A percentile compares a stretch with the other conserved stretches of the same genome.
These are phyloP conservation scores for Aphodius granarius DNA, from an alignment of 2,888 invertebrate species.

Conservation along the genomic window DNA sequence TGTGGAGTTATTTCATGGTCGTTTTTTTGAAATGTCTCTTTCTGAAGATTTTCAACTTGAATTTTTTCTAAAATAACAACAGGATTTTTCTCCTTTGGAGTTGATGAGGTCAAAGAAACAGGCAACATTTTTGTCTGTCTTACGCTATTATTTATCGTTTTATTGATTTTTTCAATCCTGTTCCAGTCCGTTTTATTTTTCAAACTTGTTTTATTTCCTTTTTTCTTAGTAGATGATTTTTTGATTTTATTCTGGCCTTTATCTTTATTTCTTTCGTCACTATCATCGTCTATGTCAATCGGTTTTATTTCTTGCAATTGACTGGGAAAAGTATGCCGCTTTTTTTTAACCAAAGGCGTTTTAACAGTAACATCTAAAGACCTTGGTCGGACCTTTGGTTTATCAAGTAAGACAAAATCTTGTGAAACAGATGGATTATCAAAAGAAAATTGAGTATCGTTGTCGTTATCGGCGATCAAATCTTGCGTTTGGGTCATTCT, in stretches of 20 bases:
- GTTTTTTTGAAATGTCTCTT: background rate
- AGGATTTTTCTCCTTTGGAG: conserved; percentile 13
- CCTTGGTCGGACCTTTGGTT: conserved; percentile 9
- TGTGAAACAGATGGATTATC: conserved; percentile 35
- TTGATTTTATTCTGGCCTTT: conserved; percentile 29
- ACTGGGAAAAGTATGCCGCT: conserved; percentile 32
- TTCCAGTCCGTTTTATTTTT: conserved; percentile 35
- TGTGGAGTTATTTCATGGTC: background rate
- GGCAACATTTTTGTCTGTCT: conserved; percentile 29
- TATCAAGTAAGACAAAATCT: background rate
- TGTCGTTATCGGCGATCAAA: conserved; percentile 18
- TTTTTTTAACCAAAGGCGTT: conserved; percentile 17
- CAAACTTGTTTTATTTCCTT: conserved; percentile 6
- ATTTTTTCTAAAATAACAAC: background rate
- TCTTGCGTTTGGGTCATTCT: conserved; percentile 38
- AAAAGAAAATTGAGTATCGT: conserved; percentile 15
- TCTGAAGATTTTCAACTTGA: background rate
- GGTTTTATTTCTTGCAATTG: conserved; percentile 34
- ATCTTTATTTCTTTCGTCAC: conserved; percentile 33
- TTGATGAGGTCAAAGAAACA: conserved; percentile 21
- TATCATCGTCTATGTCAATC: conserved; percentile 38
- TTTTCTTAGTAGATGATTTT: conserved; percentile 6
- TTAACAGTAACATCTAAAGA: conserved; percentile 23
- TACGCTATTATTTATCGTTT: conserved; percentile 28
- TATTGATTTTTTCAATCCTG: conserved; percentile 38